Evolutionary conservation across 2,113 vertebrate species (phyloP).

Genomic region (Mola mola): DNA sequence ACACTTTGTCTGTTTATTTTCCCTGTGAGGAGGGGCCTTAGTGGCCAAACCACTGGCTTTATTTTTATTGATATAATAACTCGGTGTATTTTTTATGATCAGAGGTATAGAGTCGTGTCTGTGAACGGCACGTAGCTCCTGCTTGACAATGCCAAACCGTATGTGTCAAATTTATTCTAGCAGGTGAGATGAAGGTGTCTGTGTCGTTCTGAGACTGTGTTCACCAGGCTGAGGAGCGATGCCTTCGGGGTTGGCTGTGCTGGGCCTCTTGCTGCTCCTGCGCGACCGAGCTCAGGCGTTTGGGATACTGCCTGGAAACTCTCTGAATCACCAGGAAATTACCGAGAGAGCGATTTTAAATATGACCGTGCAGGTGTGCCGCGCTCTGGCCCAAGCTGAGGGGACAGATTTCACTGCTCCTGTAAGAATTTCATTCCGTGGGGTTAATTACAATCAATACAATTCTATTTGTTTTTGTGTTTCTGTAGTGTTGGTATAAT

Average conservation of each 20-base stretch:
- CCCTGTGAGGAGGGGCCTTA: no score
- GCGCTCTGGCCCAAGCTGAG: constrained; percentile 31
- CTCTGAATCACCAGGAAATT: constrained; percentile 58
- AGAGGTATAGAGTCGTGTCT: no score
- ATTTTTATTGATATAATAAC: no score
- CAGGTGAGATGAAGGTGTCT: no score
- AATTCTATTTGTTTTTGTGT: accelerated
- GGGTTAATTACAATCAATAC: no score
- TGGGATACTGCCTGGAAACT: constrained; percentile 28
- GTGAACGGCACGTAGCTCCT: no score
- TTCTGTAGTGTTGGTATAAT: no score
- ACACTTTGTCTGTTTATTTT: no score
- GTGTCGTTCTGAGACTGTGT: not conserved
- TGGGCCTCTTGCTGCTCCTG: constrained; percentile 51
- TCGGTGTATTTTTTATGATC: no score
- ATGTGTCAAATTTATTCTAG: no score
- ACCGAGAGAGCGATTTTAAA: constrained; percentile 53
- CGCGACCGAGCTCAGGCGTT: constrained; percentile 42
- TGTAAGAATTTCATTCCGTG: constrained; percentile 33
- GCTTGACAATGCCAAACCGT: no score
- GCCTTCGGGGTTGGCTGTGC: not conserved
- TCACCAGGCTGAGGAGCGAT: constrained; percentile 2
- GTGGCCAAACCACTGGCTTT: no score
- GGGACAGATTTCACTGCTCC: constrained; percentile 52
- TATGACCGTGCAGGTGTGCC: constrained; percentile 53